Conservation (phyloP, 2,888 invertebrate genomes). For the Nomada fucata region DNA sequence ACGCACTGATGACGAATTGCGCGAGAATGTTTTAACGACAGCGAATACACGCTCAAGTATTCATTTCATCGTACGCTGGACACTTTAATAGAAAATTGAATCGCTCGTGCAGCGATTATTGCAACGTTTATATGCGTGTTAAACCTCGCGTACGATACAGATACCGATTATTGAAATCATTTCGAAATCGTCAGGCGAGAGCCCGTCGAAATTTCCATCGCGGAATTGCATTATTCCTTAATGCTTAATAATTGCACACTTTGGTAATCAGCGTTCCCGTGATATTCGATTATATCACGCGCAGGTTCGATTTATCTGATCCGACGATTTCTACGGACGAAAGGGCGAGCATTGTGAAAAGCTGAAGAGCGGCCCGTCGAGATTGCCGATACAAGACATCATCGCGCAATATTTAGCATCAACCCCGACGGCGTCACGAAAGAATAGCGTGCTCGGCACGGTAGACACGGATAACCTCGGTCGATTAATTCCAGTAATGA, state of each 20-base stretch:
- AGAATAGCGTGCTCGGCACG: background rate
- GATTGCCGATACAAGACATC: conserved; percentile 21
- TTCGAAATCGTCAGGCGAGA: background rate
- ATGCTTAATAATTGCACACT: background rate
- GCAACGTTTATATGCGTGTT: conserved; percentile 17
- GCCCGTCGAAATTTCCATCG: background rate
- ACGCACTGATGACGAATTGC: background rate
- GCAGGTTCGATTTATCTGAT: background rate
- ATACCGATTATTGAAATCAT: background rate
- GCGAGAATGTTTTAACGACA: background rate
- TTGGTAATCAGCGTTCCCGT: background rate
- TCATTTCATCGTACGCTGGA: background rate
- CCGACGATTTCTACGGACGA: background rate
- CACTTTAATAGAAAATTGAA: background rate
- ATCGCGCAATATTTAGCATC: background rate
- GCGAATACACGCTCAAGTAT: background rate
- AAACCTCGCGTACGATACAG: background rate
- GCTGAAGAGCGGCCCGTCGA: no score
- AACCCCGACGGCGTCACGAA: background rate
- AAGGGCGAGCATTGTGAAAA: no score
- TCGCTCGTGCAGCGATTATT: background rate
- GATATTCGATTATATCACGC: background rate
- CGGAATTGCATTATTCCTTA: conserved; percentile 8
- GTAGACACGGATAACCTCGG: conserved; percentile 25
- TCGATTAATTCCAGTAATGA: conserved; percentile 60